Evolutionary conservation across 1,140 invertebrate genomes (phyloP).

Genomic region (Drosophila persimilis): DNA sequence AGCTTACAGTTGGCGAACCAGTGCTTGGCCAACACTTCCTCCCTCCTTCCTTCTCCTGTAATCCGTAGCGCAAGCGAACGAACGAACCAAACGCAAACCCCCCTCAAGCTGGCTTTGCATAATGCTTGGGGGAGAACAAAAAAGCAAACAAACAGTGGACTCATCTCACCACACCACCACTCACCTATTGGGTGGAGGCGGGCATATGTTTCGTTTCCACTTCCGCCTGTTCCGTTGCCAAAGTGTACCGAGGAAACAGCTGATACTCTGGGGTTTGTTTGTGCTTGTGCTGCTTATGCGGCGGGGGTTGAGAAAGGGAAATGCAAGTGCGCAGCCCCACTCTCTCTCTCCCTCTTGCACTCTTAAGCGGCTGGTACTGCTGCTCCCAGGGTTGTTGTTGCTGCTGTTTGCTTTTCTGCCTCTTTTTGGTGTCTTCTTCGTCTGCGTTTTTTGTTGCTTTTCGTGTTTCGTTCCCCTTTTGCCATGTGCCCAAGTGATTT

Average conservation of each 20-base stretch:
- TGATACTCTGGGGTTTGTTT: conserved; percentile 52
- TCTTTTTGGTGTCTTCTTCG: conserved; percentile 65
- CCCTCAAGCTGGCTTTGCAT: conserved; percentile 53
- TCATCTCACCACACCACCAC: conserved; percentile 26
- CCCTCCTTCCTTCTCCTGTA: not conserved
- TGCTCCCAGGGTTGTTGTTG: conserved; percentile 49
- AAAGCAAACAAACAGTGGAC: conserved; percentile 24
- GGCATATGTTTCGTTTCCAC: conserved; percentile 51
- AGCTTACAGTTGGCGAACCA: conserved; percentile 24
- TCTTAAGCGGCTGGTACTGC: conserved; percentile 14
- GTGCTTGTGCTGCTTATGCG: conserved; percentile 17
- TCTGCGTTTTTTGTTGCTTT: conserved; percentile 14
- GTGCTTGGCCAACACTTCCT: not conserved
- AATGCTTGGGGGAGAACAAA: conserved; percentile 26
- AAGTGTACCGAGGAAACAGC: conserved; percentile 57
- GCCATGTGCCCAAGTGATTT: conserved; percentile 64
- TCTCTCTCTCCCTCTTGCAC: conserved; percentile 11
- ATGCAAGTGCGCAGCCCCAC: conserved; percentile 67
- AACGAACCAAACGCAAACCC: too few relatives aligned
- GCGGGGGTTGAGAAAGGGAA: conserved; percentile 41
- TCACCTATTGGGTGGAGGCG: conserved; percentile 14
- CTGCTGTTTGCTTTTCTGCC: conserved; percentile 5
- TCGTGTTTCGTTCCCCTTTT: conserved; percentile 15
- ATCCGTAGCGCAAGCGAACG: not conserved
- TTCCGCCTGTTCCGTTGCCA: conserved; percentile 58